Percentiles rank a stretch among this genome's conserved stretches.
Conservation (phyloP, 2,113 vertebrate genomes). For the Oostethus manadensis region DNA sequence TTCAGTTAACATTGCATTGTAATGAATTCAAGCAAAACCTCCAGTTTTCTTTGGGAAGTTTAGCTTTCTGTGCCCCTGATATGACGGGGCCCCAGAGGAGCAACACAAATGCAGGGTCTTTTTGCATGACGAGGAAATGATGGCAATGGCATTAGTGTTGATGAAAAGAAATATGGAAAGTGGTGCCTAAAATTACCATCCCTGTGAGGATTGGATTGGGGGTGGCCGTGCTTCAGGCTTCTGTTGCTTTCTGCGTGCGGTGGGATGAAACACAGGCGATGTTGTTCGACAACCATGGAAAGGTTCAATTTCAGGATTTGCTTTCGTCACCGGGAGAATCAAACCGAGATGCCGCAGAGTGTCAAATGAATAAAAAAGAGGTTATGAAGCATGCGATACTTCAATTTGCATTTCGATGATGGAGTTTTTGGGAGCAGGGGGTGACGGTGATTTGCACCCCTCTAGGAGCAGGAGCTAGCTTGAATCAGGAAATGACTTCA, state of each 20-base stretch:
- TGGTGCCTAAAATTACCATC: conserved; percentile 62
- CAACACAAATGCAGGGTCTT: conserved; percentile 49
- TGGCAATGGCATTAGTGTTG: conserved; percentile 53
- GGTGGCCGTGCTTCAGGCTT: conserved; percentile 38
- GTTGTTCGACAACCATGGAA: conserved; percentile 49
- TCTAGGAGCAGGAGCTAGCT: conserved; percentile 2
- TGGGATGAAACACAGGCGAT: conserved; percentile 33
- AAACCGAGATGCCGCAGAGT: conserved; percentile 24
- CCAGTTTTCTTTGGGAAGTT: conserved; percentile 30
- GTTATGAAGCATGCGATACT: conserved; percentile 15
- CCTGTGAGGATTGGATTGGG: conserved; percentile 32
- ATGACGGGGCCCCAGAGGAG: conserved; percentile 31
- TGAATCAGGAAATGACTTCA: neutral
- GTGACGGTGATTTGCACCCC: neutral
- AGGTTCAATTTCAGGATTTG: conserved; percentile 40
- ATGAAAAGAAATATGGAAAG: conserved; percentile 68
- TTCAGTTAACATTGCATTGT: conserved; percentile 11
- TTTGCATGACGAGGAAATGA: conserved; percentile 63
- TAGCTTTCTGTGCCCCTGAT: conserved; percentile 15
- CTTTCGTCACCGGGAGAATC: conserved; percentile 42
- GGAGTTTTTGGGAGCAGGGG: conserved; percentile 5
- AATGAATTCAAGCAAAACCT: conserved; percentile 27
- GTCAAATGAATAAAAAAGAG: conserved; percentile 16
- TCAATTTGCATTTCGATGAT: conserved; percentile 41
- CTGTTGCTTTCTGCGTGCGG: conserved; percentile 26